Percentiles rank a stretch among this genome's conserved stretches.
phyloP scores from a whole-genome alignment of 1,140 invertebrate genomes.

The Conopomorpha cramerella region DNA sequence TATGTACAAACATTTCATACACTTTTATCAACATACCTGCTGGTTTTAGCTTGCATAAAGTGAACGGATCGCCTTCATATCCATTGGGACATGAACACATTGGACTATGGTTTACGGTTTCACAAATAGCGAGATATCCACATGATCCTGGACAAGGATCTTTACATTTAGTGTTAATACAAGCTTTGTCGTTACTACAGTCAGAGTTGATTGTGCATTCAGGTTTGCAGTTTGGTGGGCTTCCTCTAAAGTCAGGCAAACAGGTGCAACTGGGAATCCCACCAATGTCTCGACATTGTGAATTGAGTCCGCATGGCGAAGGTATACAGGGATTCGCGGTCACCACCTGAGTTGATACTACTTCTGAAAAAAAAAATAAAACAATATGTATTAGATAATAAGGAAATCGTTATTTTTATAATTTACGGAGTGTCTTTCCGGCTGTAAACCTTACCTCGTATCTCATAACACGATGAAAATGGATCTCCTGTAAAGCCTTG shows the following conservation, averaged over 20 bases:
- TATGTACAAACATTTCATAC: too few species aligned
- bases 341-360: constrained; percentile 13
- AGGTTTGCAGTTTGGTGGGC: constrained; percentile 74
- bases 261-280: constrained; percentile 77
- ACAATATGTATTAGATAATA: too few species aligned
- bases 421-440: too few species aligned
- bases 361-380: constrained; percentile 6
- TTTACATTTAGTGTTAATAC: constrained; percentile 82
- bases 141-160: constrained; percentile 87
- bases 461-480: constrained; percentile 64
- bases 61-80: constrained; percentile 78
- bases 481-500: constrained; percentile 71
- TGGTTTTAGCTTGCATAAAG: constrained; percentile 54
- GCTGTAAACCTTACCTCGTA: constrained; percentile 56
- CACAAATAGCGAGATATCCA: constrained; percentile 77
- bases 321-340: constrained; percentile 70
- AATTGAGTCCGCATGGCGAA: constrained; percentile 83
- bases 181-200: constrained; percentile 78
- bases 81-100: constrained; percentile 74
- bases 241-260: constrained; percentile 70
- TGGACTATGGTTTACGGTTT: constrained; percentile 79
- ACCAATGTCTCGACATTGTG: constrained; percentile 77
- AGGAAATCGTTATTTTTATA: too few species aligned
- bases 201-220: constrained; percentile 81
- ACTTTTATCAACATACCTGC: constrained; percentile 41